Percentiles rank a stretch among this genome's conserved stretches.
These are phyloP conservation scores for Centruroides sculpturatus DNA, from an alignment of 1,140 invertebrate genomes.

Conservation along the genomic window DNA sequence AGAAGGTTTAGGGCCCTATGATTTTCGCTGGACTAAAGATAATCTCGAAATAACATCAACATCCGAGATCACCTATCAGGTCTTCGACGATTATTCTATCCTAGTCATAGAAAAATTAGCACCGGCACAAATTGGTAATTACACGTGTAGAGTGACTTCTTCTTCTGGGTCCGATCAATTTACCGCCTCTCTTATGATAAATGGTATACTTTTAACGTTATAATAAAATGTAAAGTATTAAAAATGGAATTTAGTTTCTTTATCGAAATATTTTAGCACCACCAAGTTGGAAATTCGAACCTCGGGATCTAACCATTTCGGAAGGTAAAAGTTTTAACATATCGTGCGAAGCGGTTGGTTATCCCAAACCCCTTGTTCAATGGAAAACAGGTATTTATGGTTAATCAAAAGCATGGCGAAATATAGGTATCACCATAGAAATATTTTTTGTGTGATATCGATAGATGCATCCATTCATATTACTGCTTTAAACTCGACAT, in stretches of 20 bases:
- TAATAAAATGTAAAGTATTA: too few relatives aligned
- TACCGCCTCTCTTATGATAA: conserved; percentile 4
- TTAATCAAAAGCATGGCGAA: too few relatives aligned
- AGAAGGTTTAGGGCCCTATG: conserved; percentile 8
- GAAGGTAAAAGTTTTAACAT: neutral
- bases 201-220: neutral
- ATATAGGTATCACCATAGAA: neutral
- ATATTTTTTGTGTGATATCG: neutral
- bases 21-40: conserved; percentile 16
- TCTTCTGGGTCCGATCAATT: conserved; percentile 26
- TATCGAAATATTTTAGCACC: neutral
- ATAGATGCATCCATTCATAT: neutral
- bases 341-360: conserved; percentile 1
- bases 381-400: conserved; percentile 4
- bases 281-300: conserved; percentile 1
- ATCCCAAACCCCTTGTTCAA: neutral
- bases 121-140: conserved; percentile 17
- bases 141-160: conserved; percentile 43
- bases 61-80: neutral
- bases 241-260: too few relatives aligned
- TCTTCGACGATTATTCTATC: conserved; percentile 2
- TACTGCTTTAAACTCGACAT: neutral
- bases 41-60: neutral
- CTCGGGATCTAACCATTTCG: conserved; percentile 1
- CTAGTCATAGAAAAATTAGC: conserved; percentile 1